Base-by-base conservation (phyloP, 2,797 vertebrate genomes). In the Pangasius djambal region DNA sequence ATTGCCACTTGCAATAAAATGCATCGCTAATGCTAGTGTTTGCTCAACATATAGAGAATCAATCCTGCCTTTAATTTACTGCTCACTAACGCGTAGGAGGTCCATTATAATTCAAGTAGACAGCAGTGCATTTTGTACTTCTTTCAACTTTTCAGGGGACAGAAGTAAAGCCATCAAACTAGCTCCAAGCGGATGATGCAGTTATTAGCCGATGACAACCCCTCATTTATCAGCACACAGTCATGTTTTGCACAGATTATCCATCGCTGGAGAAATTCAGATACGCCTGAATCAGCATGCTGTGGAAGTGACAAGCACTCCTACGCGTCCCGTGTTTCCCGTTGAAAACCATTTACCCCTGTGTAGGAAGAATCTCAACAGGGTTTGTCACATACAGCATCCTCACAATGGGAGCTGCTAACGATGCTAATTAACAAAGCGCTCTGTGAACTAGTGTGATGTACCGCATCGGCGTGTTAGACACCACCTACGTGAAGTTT, bases 161-260 rank as follows among this genome's bases (percentile, higher is more conserved):
- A 40, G 34, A 82, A 25, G 79, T 61, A 59, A 61, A 82, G 52
- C 31, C 34, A 22, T 82, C 55, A 37, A 61, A 40, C 44, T 9
- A 52, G 79, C 78, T 81, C 31, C 6, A 31, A 83, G 85, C 13
- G 57, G 55, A 86, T 59, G 40, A 86, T 63, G 31, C 77, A 44
- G n/a, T 63, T 61, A 79, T 89, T 89, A 82, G 77, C 18, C 6
- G 16, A 67, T 74, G 85, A 89, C 85, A 83, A 44, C 85, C 67
- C 22, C 55, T 89, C 67, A 86, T 83, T 86, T 83, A 65, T 86
- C 88, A 82, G 69, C 40, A 40, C 15, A 2, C 63, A 48, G 22
- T 86, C 55, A 69, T 55, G 31, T 70, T 59, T 50, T 13, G 28
- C 0, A 8, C 48, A 86, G 78, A 25, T 48, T 65, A 82, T 44